Conservation (phyloP, 2,113 vertebrate species). For the Ceyx margarethae region DNA sequence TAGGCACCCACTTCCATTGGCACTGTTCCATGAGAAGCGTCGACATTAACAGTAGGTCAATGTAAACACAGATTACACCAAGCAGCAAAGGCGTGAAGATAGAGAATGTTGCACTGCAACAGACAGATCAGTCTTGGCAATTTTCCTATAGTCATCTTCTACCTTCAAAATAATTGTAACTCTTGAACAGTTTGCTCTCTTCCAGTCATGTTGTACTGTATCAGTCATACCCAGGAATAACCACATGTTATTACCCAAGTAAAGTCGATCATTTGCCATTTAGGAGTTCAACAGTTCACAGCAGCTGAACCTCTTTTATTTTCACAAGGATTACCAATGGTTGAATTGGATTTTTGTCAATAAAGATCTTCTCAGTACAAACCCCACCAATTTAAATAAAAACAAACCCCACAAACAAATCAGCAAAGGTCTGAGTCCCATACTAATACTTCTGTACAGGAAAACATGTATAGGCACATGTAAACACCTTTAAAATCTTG, state of each 20-base stretch:
- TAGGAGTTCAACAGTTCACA: not conserved
- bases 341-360: not conserved
- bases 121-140: not conserved
- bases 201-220: not conserved
- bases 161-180: not conserved
- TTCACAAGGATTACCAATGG: not conserved
- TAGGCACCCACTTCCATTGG: not conserved
- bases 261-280: not conserved
- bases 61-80: not conserved
- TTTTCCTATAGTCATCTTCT: not conserved
- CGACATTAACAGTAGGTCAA: not conserved
- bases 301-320: not conserved
- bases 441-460: not conserved
- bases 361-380: not conserved
- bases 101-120: not conserved
- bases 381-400: not conserved
- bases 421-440: not conserved
- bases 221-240: conserved; percentile 12
- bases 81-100: not conserved
- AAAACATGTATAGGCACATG: not conserved
- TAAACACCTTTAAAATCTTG: not conserved
- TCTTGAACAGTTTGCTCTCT: not conserved
- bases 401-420: not conserved
- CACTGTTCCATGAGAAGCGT: not conserved
- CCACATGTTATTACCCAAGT: not conserved